phyloP scores from a whole-genome alignment of 2,797 vertebrate species.

The Sebastes iracundus region DNA sequence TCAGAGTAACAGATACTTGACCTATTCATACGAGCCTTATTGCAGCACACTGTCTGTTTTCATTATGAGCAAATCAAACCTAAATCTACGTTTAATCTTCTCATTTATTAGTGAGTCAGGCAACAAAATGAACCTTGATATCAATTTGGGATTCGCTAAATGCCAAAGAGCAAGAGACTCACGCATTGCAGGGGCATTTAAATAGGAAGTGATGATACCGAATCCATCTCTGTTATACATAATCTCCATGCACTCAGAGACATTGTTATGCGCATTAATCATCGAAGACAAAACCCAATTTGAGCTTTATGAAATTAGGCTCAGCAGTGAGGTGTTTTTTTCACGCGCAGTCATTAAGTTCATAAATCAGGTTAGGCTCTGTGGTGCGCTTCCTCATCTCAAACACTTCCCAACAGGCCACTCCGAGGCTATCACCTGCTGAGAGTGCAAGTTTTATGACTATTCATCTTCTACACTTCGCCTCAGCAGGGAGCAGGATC shows the following conservation, averaged over 20 bases:
- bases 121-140: slow-evolving; percentile 14
- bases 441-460: slow-evolving; percentile 56
- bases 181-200: background rate
- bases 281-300: slow-evolving; percentile 26
- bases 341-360: slow-evolving; percentile 37
- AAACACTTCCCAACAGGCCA: slow-evolving; percentile 36
- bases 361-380: slow-evolving; percentile 50
- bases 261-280: slow-evolving; percentile 40
- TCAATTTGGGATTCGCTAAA: slow-evolving; percentile 34
- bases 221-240: slow-evolving; percentile 10
- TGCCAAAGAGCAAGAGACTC: slow-evolving; percentile 5
- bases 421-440: slow-evolving; percentile 32
- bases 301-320: slow-evolving; percentile 28
- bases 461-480: slow-evolving; percentile 54
- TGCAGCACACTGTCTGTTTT: background rate
- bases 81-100: slow-evolving; percentile 19
- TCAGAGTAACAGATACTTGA: background rate
- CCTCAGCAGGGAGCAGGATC: slow-evolving; percentile 45
- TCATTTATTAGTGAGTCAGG: slow-evolving; percentile 12
- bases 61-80: slow-evolving; percentile 14
- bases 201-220: slow-evolving; percentile 22
- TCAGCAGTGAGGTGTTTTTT: slow-evolving; percentile 33
- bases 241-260: background rate
- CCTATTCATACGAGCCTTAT: background rate
- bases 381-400: slow-evolving; percentile 33